Percentiles rank a stretch among this genome's conserved stretches.
phyloP scores from a whole-genome alignment of 2,888 invertebrate species.

The Merodon equestris region DNA sequence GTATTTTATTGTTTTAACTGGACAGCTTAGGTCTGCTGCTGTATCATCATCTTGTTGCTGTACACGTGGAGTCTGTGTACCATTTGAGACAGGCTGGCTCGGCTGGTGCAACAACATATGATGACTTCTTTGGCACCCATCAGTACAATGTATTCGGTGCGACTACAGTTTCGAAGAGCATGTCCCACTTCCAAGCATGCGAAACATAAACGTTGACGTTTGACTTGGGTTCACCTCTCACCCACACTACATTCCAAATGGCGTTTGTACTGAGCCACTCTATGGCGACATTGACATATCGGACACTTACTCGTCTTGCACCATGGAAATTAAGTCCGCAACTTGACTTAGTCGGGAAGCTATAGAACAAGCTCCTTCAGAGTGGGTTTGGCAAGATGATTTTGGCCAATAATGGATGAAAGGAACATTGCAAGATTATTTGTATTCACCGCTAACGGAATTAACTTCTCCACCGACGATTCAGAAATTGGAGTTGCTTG shows the following conservation, averaged over 20 bases:
- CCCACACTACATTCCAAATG: slow-evolving; percentile 10
- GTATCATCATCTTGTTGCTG: slow-evolving; percentile 12
- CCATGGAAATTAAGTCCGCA: slow-evolving; percentile 20
- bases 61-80: background rate
- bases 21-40: slow-evolving; percentile 39
- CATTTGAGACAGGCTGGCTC: background rate
- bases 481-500: slow-evolving; percentile 34
- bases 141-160: slow-evolving; percentile 16
- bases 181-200: slow-evolving; percentile 29
- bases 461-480: slow-evolving; percentile 34
- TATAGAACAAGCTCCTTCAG: slow-evolving; percentile 40
- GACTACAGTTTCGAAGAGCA: slow-evolving; percentile 21
- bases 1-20: slow-evolving; percentile 13
- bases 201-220: slow-evolving; percentile 17
- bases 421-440: slow-evolving; percentile 38
- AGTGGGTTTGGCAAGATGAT: slow-evolving; percentile 43
- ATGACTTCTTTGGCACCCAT: slow-evolving; percentile 31
- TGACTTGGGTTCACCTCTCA: slow-evolving; percentile 18
- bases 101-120: slow-evolving; percentile 35
- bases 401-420: slow-evolving; percentile 25
- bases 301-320: slow-evolving; percentile 30
- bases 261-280: slow-evolving; percentile 14
- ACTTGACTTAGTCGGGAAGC: slow-evolving; percentile 35
- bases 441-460: slow-evolving; percentile 34
- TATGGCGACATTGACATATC: slow-evolving; percentile 18